Base-by-base conservation (phyloP, 1,140 invertebrate genomes). In the Carposina sasakii region DNA sequence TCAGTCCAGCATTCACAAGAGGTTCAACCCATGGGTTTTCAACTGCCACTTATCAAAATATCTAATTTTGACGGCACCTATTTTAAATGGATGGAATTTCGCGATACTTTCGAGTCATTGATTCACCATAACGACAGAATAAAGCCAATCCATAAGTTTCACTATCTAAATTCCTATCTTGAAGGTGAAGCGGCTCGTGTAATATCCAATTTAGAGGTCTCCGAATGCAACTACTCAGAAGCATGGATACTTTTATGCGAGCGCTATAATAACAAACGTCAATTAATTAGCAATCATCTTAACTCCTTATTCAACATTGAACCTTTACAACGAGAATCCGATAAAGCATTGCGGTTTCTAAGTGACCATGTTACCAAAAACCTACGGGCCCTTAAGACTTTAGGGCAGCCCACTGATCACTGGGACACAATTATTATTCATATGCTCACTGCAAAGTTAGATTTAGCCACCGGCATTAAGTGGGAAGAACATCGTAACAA, bases 241-340 rank as follows among this genome's bases (percentile, higher is more conserved):
- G 75, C 72, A 3, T 74, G 67, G 66, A 42, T 64, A n/a, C 47
- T 60, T 17, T 44, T 78, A 4, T 52, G 50, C 15, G 49, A 73
- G 22, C 34, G 63, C 42, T 82, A 58, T 34, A 50, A 76, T 15
- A 71, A 76, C 28, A 56, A 52, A 30, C 34, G 53, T 12, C 21
- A 67, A 34, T 31, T 68, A n/a, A 51, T 68, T 12, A 34, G 10
- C n/a, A 34, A 46, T 23, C 44, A 46, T 37, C 17, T 46, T 6
- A 46, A 46, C 15, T 31, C 43, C 24, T 23, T 45, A 12, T 13
- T 45, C 4, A 31, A 45, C 19, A 12, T 47, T 22, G 30, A 47
- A 9, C 2, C 17, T n/a, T 16, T 30, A 30, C 5, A 33, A 8
- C 24, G 28, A 2, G 44, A 46, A 22, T 46, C 44, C 16, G 30